Evolutionary conservation across 1,140 invertebrate genomes (phyloP).

Genomic region (Penaeus chinensis): DNA sequence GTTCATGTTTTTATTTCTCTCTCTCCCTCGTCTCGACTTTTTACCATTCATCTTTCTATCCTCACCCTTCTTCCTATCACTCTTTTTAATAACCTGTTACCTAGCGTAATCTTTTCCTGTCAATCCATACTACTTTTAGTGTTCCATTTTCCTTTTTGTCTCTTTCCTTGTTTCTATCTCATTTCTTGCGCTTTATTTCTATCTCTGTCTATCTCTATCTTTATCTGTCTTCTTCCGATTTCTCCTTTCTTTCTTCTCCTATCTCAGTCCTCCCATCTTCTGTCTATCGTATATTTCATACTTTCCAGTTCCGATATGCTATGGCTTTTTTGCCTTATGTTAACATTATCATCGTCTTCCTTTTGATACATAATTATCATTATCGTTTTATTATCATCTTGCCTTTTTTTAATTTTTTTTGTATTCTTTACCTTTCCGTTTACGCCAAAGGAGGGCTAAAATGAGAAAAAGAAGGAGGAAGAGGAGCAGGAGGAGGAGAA

Average conservation of each 20-base stretch:
- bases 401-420: neutral
- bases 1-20: neutral
- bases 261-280: too few species aligned
- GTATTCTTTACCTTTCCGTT: neutral
- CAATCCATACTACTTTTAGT: neutral
- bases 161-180: neutral
- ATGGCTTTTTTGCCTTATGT: neutral
- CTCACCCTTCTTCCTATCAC: neutral
- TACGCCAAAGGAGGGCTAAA: slow-evolving; percentile 1
- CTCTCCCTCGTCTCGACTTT: neutral
- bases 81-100: neutral
- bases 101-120: neutral
- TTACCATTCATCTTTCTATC: neutral
- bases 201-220: neutral
- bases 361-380: too few species aligned
- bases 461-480: neutral
- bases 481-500: neutral
- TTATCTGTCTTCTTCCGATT: neutral
- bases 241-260: neutral
- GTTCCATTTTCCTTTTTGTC: neutral
- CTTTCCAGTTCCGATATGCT: neutral
- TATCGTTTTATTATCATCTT: too few species aligned
- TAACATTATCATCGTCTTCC: too few species aligned
- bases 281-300: too few species aligned
- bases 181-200: neutral